phyloP scores from a whole-genome alignment of 2,797 vertebrate genomes.

The Danio jaintianensis region DNA sequence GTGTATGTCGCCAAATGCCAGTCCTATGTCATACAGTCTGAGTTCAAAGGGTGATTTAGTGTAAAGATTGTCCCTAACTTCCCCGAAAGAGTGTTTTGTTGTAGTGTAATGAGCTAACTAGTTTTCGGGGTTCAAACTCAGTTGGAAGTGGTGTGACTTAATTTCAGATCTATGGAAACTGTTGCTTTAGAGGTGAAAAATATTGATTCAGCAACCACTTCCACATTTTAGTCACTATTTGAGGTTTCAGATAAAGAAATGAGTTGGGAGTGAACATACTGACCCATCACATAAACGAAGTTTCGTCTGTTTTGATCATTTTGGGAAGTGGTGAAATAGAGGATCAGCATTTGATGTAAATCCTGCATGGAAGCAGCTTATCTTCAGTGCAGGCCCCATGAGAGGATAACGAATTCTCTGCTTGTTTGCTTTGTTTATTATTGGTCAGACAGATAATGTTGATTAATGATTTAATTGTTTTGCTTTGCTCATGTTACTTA shows the following conservation, averaged over 20 bases:
- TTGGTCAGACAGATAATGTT: no score
- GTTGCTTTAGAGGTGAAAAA: background rate
- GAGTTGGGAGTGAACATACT: background rate
- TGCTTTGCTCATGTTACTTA: no score
- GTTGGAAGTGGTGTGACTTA: background rate
- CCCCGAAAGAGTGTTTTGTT: background rate
- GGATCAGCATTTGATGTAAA: constrained; percentile 28
- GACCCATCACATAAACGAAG: background rate
- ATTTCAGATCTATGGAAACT: constrained; percentile 9
- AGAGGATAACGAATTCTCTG: no score
- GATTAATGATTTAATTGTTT: no score
- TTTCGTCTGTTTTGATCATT: constrained; percentile 22
- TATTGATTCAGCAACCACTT: constrained; percentile 9
- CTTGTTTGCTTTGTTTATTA: no score
- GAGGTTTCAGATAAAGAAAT: background rate
- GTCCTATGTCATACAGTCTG: background rate
- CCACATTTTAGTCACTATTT: background rate
- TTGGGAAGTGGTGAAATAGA: constrained; percentile 1
- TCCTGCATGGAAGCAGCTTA: constrained; percentile 22
- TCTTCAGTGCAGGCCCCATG: background rate
- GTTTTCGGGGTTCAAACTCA: background rate
- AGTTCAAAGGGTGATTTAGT: background rate
- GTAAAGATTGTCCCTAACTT: background rate
- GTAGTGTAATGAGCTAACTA: background rate
- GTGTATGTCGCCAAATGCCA: background rate